Evolutionary conservation across 2,888 invertebrate species (phyloP), one percentile per base, ranked within the genome.

Genomic region (Charanyca ferruginea): DNA sequence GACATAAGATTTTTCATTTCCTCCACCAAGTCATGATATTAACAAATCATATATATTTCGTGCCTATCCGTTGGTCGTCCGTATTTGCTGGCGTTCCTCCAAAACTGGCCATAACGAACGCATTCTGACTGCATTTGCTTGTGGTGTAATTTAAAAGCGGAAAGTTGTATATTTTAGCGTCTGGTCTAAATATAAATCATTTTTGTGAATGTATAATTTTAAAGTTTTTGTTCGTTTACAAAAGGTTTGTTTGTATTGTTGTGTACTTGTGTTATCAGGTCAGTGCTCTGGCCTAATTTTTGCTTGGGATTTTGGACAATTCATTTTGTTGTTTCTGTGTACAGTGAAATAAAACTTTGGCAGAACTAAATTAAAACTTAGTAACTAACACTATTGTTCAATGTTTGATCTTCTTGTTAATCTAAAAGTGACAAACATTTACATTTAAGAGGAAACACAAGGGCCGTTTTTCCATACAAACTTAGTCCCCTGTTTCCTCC

Each of bases 31-130:
- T 75, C 79, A 75, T 73, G 67, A 66, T 77, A 77, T 79, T 77
- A 74, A 77, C 76, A 73, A 77, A 73, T 83, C 73, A 66, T 69
- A 78, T 64, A 77, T 81, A 77, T 74, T 78, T 85, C 76, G 78
- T 82, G 70, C 65, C 63, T 73, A 68, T 78, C 74, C 81, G 73
- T 49, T 79, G 71, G 75, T 78, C 73, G 83, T 73, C 65, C 70
- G 73, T 78, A 66, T 76, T 66, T 63, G 84, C 76, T 91, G 91
- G 91, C 91, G 57, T 76, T 59, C 48, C 83, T 89, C 91, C 91
- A 91, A 86, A 88, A 85, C 83, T 84, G 80, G 75, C 77, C 85
- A 85, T 89, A 90, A 89, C 89, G 90, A 91, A 90, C 90, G 90
- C 90, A 90, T 90, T 89, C 89, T 87, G 85, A 89, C 87, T 89